Evolutionary conservation across 2,888 invertebrate genomes (phyloP).

Genomic region (Tubulanus polymorphus): DNA sequence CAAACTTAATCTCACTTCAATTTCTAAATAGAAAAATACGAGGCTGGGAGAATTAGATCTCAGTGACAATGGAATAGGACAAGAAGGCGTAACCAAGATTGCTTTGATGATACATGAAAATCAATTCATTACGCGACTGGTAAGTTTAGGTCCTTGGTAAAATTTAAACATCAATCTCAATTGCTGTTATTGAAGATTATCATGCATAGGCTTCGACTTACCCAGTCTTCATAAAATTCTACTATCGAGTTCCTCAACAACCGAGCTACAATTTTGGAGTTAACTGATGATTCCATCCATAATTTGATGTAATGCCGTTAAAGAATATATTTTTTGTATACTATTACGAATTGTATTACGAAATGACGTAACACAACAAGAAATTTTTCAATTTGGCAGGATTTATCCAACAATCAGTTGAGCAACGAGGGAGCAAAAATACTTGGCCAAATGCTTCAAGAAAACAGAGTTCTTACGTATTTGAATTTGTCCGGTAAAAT

Average conservation of each 20-base stretch:
- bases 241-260: too few species aligned
- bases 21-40: conserved; percentile 9
- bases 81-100: conserved; percentile 24
- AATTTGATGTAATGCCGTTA: too few species aligned
- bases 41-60: conserved; percentile 14
- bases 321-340: too few species aligned
- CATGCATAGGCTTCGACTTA: too few species aligned
- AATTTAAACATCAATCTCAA: too few species aligned
- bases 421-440: conserved; percentile 18
- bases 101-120: conserved; percentile 29
- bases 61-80: conserved; percentile 25
- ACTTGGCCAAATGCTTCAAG: background rate
- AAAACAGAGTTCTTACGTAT: conserved; percentile 4
- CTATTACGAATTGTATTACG: too few species aligned
- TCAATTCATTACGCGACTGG: conserved; percentile 26
- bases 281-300: too few species aligned
- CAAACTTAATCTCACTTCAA: background rate
- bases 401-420: conserved; percentile 23
- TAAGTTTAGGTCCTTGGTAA: conserved; percentile 16
- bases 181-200: too few species aligned
- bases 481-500: conserved; percentile 11
- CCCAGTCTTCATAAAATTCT: too few species aligned
- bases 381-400: too few species aligned
- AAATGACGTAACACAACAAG: too few species aligned
- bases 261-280: too few species aligned